Conservation (phyloP, 2,113 vertebrate genomes). For the Upupa epops region DNA sequence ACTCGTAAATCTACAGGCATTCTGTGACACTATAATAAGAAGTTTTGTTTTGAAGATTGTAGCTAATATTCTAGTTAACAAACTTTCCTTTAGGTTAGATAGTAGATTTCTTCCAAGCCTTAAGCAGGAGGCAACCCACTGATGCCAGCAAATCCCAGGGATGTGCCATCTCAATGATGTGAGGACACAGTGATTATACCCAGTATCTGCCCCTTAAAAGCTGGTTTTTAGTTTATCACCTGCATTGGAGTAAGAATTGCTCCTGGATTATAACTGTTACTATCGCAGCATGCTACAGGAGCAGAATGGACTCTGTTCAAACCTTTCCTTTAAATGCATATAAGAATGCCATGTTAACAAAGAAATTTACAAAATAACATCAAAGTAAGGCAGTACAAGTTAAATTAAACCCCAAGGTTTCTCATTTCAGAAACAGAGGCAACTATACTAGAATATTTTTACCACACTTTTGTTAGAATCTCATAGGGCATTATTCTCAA, state of each 20-base stretch:
- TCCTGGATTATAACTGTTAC: background rate
- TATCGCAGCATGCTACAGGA: background rate
- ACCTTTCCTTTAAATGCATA: background rate
- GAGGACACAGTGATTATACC: background rate
- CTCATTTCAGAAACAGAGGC: background rate
- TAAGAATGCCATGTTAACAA: background rate
- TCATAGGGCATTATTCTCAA: constrained; percentile 24
- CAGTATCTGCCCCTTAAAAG: background rate
- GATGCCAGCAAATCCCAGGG: background rate
- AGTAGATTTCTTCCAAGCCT: background rate
- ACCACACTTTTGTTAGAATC: background rate
- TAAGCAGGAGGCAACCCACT: background rate
- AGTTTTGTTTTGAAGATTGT: constrained; percentile 64
- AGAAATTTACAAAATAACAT: background rate
- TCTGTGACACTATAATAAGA: constrained; percentile 60
- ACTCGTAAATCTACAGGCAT: constrained; percentile 64
- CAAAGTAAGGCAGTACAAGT: background rate
- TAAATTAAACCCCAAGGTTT: constrained; percentile 7
- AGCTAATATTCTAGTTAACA: constrained; percentile 37
- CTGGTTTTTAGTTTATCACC: background rate
- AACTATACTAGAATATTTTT: constrained; percentile 28
- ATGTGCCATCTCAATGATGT: background rate
- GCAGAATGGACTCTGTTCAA: background rate
- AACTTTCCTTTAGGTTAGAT: background rate
- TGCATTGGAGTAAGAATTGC: background rate